A percentile compares a stretch with the other conserved stretches of the same genome.
These are phyloP conservation scores for Halcyon malimbica DNA, from an alignment of 2,113 vertebrate species.

Conservation along the genomic window DNA sequence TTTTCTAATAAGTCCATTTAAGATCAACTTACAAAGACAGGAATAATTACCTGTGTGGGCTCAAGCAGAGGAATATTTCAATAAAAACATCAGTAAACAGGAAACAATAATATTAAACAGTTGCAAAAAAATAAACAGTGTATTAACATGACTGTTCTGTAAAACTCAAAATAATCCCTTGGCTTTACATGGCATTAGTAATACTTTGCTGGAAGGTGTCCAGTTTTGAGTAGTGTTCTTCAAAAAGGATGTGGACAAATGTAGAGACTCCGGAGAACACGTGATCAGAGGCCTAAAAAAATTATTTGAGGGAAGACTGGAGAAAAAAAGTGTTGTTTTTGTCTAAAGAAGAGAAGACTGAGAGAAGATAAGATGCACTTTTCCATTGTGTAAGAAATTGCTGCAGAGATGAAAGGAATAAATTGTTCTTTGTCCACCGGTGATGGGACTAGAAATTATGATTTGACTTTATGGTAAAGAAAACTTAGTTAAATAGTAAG, in stretches of 20 bases:
- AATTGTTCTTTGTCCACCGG: background rate
- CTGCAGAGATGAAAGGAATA: background rate
- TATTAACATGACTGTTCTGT: background rate
- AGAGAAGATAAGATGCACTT: background rate
- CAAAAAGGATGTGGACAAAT: background rate
- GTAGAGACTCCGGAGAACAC: background rate
- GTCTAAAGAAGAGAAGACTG: background rate
- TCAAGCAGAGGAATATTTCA: background rate
- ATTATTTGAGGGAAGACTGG: background rate
- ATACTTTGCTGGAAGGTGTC: background rate
- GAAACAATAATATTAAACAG: background rate
- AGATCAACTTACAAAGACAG: background rate
- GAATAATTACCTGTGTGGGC: background rate
- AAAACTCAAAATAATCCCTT: conserved; percentile 1
- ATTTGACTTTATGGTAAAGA: background rate
- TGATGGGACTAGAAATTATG: background rate
- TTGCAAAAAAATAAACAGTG: background rate
- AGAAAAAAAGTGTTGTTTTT: background rate
- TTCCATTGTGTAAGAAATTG: background rate
- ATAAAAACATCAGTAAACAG: background rate
- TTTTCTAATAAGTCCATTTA: background rate
- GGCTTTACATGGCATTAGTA: background rate
- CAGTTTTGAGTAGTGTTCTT: background rate
- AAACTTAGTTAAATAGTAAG: background rate
- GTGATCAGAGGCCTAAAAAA: background rate